phyloP scores from a whole-genome alignment of 2,113 vertebrate genomes.

The Panthera uncia region DNA sequence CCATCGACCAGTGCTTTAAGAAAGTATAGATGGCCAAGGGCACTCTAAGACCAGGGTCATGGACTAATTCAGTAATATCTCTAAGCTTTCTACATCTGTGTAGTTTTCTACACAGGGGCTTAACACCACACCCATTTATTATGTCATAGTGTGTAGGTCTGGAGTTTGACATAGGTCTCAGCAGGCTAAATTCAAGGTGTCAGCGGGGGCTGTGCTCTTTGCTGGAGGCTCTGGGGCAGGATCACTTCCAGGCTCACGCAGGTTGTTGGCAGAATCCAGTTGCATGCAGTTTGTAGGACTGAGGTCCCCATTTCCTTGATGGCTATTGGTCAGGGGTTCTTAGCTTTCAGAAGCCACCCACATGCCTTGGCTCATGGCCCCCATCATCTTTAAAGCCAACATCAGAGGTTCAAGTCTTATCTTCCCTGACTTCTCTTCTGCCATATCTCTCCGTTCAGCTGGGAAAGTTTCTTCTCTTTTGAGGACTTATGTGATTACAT shows the following conservation, averaged over 20 bases:
- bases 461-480: neutral
- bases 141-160: neutral
- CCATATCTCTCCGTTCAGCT: neutral
- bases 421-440: neutral
- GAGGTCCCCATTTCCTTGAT: neutral
- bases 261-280: neutral
- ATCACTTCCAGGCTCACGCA: neutral
- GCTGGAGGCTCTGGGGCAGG: neutral
- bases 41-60: neutral
- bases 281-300: neutral
- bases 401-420: neutral
- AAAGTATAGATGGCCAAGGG: neutral
- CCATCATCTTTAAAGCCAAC: slow-evolving; percentile 16
- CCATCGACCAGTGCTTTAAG: neutral
- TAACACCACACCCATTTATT: neutral
- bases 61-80: neutral
- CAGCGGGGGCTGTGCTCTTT: neutral
- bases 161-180: neutral
- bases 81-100: neutral
- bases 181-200: neutral
- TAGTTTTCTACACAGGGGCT: neutral
- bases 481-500: neutral
- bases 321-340: neutral
- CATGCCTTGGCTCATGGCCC: neutral
- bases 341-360: neutral